A percentile compares a stretch with the other conserved stretches of the same genome.
These are phyloP conservation scores for Lasiommata megera DNA, from an alignment of 2,888 invertebrate species.

Conservation along the genomic window DNA sequence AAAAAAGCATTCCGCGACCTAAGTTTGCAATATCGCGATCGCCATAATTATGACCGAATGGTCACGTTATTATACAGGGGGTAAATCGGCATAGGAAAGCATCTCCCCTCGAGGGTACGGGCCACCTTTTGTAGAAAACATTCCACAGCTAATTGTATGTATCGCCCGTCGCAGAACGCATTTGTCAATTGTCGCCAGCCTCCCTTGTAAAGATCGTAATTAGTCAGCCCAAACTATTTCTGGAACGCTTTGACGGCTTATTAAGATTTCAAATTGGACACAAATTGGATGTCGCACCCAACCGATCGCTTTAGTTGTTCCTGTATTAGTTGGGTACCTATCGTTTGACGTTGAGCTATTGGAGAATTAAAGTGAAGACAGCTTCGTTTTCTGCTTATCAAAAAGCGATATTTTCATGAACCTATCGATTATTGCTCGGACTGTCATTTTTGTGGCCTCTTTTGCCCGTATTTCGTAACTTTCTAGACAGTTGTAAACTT, in stretches of 20 bases:
- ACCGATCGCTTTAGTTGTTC: conserved; percentile 60
- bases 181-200: conserved; percentile 76
- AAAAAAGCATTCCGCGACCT: too few relatives aligned
- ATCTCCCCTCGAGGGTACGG: not conserved
- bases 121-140: conserved; percentile 34
- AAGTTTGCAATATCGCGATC: too few relatives aligned
- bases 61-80: not conserved
- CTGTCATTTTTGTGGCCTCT: too few relatives aligned
- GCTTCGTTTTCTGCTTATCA: conserved; percentile 73
- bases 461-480: too few relatives aligned
- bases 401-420: conserved; percentile 50
- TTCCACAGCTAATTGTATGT: conserved; percentile 75
- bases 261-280: conserved; percentile 79
- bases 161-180: conserved; percentile 68
- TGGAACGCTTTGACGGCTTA: conserved; percentile 78
- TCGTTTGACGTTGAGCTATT: conserved; percentile 57
- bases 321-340: conserved; percentile 33
- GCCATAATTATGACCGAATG: not conserved
- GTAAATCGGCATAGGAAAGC: not conserved
- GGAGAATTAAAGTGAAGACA: conserved; percentile 60
- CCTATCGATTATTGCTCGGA: too few relatives aligned
- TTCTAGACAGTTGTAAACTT: too few relatives aligned
- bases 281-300: conserved; percentile 77
- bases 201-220: conserved; percentile 64
- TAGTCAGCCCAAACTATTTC: conserved; percentile 72